Evolutionary conservation across 2,888 invertebrate genomes (phyloP).

Genomic region (Elysia crispata): DNA sequence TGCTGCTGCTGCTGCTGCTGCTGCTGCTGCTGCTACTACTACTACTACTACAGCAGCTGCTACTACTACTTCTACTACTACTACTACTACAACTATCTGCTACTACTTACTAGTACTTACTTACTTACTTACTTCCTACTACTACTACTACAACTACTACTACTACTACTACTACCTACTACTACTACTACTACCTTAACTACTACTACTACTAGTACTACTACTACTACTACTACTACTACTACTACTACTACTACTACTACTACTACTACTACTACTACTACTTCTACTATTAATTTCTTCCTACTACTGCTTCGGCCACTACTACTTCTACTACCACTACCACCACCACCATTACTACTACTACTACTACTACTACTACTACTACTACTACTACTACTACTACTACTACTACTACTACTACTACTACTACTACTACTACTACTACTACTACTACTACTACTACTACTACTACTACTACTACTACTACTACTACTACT

Average conservation of each 20-base stretch:
- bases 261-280: not conserved
- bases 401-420: constrained; percentile 25
- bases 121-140: no score
- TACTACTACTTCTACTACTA: constrained; percentile 39
- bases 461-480: constrained; percentile 36
- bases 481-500: constrained; percentile 38
- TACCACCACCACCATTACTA: no score
- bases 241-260: constrained; percentile 37
- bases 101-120: no score
- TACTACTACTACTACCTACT: no score
- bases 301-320: no score
- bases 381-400: constrained; percentile 5
- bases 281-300: no score
- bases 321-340: no score
- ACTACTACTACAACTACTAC: no score
- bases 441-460: constrained; percentile 39
- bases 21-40: not conserved
- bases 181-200: no score
- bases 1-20: not conserved
- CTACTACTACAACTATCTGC: constrained; percentile 41
- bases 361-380: no score
- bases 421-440: constrained; percentile 41
- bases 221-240: constrained; percentile 34
- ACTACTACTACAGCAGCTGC: constrained; percentile 9
- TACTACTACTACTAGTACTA: constrained; percentile 37